Conservation (phyloP, 2,797 vertebrate genomes). For the Sebastes diaconus region DNA sequence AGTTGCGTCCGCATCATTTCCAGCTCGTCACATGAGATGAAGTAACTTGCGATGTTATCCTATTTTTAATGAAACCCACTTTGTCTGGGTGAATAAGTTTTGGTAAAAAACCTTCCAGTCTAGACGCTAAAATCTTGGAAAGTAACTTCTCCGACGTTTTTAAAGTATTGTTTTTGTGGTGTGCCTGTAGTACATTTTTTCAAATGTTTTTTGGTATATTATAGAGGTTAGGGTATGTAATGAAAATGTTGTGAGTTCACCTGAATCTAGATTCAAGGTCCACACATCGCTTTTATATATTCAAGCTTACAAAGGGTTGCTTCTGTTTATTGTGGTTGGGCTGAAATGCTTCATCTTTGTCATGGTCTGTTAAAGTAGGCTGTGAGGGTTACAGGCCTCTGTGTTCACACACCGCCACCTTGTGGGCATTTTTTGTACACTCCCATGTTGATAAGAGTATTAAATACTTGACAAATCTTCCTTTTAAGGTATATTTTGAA, state of each 20-base stretch:
- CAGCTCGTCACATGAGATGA: neutral
- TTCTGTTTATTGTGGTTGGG: neutral
- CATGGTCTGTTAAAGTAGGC: neutral
- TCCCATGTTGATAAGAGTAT: too few species aligned
- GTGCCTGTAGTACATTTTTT: neutral
- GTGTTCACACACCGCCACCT: conserved; percentile 59
- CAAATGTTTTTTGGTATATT: neutral
- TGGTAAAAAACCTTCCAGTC: neutral
- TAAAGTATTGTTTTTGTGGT: neutral
- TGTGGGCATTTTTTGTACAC: conserved; percentile 50
- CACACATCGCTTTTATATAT: neutral
- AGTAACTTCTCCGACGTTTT: neutral
- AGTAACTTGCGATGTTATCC: neutral
- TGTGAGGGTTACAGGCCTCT: neutral
- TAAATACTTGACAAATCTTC: too few species aligned
- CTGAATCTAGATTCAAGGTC: neutral
- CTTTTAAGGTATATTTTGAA: too few species aligned
- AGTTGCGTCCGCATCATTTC: neutral
- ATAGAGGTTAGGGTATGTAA: neutral
- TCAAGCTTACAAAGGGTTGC: neutral
- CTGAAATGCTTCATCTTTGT: neutral
- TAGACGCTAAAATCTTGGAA: neutral
- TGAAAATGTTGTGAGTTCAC: neutral
- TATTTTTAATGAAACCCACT: neutral
- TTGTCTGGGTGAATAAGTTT: neutral